Evolutionary conservation across 2,888 invertebrate species (phyloP).

Genomic region (Clivina fossor): DNA sequence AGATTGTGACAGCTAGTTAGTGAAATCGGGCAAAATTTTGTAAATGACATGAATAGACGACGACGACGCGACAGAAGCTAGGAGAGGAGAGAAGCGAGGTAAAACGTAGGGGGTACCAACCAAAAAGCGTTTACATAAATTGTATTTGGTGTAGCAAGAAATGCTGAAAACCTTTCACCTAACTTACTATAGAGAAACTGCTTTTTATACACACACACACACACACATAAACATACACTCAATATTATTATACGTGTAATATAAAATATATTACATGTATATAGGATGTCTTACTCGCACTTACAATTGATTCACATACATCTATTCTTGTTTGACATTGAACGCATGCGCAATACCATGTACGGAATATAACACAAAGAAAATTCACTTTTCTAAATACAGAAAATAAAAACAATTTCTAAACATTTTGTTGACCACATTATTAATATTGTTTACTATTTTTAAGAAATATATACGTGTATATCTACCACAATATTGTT

Average conservation of each 20-base stretch:
- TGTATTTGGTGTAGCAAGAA: slow-evolving; percentile 22
- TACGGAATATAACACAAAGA: background rate
- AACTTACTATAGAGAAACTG: too few species aligned
- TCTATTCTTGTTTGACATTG: background rate
- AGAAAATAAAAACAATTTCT: too few species aligned
- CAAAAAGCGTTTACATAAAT: slow-evolving; percentile 29
- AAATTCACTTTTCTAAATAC: background rate
- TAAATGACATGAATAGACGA: too few species aligned
- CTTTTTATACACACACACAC: slow-evolving; percentile 20
- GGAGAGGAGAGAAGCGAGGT: too few species aligned
- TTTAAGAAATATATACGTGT: too few species aligned
- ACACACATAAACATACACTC: background rate
- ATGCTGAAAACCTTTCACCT: slow-evolving; percentile 31
- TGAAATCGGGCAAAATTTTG: too few species aligned
- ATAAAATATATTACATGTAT: background rate
- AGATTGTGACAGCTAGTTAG: too few species aligned
- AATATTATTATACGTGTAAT: slow-evolving; percentile 19
- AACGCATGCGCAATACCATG: background rate
- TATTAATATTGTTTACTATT: too few species aligned
- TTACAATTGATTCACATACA: background rate
- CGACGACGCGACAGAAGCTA: too few species aligned
- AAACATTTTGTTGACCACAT: too few species aligned
- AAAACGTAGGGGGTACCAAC: slow-evolving; percentile 12
- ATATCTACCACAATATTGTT: too few species aligned
- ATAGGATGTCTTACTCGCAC: background rate